A percentile compares a stretch with the other conserved stretches of the same genome.
phyloP scores from a whole-genome alignment of 92 coral and sea anemone species.

The Diadumene lineata region DNA sequence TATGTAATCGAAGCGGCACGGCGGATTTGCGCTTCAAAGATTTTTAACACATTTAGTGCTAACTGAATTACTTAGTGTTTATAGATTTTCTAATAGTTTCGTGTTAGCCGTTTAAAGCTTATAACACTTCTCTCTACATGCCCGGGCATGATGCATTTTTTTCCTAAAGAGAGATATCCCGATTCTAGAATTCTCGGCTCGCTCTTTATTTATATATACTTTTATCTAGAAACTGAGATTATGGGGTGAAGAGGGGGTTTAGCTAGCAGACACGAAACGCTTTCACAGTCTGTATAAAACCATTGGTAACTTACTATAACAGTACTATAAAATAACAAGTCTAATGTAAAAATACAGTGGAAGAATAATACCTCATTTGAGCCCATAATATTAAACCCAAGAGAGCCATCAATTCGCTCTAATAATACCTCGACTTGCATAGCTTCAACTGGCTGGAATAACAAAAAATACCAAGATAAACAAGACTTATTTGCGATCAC shows the following conservation, averaged over 20 bases:
- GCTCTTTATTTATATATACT: constrained; percentile 32
- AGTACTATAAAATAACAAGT: neutral
- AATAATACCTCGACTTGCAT: constrained; percentile 83
- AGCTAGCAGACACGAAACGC: constrained; percentile 55
- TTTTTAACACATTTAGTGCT: constrained; percentile 49
- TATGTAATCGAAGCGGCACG: constrained; percentile 12
- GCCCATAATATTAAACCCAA: constrained; percentile 96
- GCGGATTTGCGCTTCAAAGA: constrained; percentile 33
- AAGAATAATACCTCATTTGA: constrained; percentile 72
- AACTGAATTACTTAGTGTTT: constrained; percentile 55
- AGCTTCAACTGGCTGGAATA: constrained; percentile 81
- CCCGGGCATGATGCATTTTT: constrained; percentile 41
- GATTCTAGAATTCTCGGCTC: neutral
- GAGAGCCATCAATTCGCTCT: constrained; percentile 75
- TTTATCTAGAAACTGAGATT: constrained; percentile 38
- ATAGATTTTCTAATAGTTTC: constrained; percentile 51
- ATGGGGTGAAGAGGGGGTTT: constrained; percentile 52
- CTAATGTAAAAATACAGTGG: constrained; percentile 11
- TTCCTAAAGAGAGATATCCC: neutral
- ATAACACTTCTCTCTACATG: constrained; percentile 46
- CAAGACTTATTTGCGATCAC: constrained; percentile 60
- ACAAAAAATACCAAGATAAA: constrained; percentile 50
- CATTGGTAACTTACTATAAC: neutral
- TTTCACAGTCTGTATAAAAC: constrained; percentile 31
- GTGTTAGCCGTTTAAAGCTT: constrained; percentile 58